phyloP scores from a whole-genome alignment of 1,140 invertebrate species.

The Brachionus koreanus region DNA sequence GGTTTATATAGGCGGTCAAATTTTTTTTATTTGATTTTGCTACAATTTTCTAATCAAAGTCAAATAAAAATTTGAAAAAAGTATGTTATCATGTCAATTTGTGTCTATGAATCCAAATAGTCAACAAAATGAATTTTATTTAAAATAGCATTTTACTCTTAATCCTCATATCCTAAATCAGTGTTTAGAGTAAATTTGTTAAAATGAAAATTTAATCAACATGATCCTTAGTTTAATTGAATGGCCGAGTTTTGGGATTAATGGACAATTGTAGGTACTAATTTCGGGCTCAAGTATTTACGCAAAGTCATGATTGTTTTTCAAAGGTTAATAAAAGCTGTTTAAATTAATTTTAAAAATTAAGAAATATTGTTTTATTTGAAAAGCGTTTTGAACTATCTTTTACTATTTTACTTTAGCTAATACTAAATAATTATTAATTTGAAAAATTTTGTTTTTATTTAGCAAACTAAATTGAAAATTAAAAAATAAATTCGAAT shows the following conservation, averaged over 20 bases:
- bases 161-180: slow-evolving; percentile 24
- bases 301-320: slow-evolving; percentile 23
- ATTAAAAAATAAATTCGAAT: not conserved
- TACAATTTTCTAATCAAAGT: slow-evolving; percentile 1
- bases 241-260: not conserved
- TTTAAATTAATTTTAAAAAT: not conserved
- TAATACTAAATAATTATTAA: not conserved
- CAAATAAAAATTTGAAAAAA: slow-evolving; percentile 13
- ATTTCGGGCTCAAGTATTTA: not conserved
- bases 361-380: not conserved
- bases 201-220: slow-evolving; percentile 15
- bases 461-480: not conserved
- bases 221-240: slow-evolving; percentile 8
- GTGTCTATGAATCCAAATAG: not conserved
- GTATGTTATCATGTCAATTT: slow-evolving; percentile 28
- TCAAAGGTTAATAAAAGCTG: slow-evolving; percentile 14
- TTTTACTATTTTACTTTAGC: not conserved
- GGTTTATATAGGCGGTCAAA: not conserved
- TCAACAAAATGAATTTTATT: slow-evolving; percentile 16
- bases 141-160: slow-evolving; percentile 5
- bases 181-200: slow-evolving; percentile 22
- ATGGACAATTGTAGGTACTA: slow-evolving; percentile 19
- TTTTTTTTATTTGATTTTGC: slow-evolving; percentile 3
- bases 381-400: not conserved
- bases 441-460: not conserved